Percentiles rank a stretch among this genome's conserved stretches.
Evolutionary conservation across 2,797 vertebrate genomes (phyloP).

Genomic region (Etheostoma nigrum): DNA sequence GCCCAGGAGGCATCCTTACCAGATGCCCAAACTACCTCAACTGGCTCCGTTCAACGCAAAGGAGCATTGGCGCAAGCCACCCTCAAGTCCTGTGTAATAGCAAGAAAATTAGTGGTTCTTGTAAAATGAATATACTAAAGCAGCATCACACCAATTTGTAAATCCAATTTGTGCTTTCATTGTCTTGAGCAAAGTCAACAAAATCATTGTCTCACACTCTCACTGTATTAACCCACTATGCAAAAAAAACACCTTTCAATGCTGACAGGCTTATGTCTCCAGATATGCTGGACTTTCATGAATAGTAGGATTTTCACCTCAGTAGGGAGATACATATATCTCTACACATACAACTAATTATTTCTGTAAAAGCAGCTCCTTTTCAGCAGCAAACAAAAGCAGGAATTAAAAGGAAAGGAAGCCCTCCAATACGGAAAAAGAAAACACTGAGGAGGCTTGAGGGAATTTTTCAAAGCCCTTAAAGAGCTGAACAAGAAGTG

Average conservation of each 20-base stretch:
- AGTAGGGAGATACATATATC: constrained; percentile 54
- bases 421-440: constrained; percentile 43
- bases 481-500: constrained; percentile 65
- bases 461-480: constrained; percentile 68
- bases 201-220: constrained; percentile 1
- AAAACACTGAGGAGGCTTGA: constrained; percentile 58
- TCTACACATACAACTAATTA: constrained; percentile 76
- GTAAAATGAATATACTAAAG: neutral
- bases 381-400: constrained; percentile 75
- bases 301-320: constrained; percentile 56
- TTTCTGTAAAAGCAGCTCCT: constrained; percentile 65
- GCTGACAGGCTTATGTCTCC: constrained; percentile 52
- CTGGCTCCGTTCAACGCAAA: too few relatives aligned
- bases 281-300: constrained; percentile 65
- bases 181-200: neutral
- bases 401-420: constrained; percentile 51
- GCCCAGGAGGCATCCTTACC: too few relatives aligned
- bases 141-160: neutral
- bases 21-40: too few relatives aligned
- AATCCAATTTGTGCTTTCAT: neutral
- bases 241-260: constrained; percentile 14
- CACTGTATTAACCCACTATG: constrained; percentile 11
- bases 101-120: neutral
- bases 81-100: neutral
- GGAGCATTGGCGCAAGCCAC: too few relatives aligned